A percentile compares a stretch with the other conserved stretches of the same genome.
Conservation (phyloP, 2,113 vertebrate species). For the Columba livia region DNA sequence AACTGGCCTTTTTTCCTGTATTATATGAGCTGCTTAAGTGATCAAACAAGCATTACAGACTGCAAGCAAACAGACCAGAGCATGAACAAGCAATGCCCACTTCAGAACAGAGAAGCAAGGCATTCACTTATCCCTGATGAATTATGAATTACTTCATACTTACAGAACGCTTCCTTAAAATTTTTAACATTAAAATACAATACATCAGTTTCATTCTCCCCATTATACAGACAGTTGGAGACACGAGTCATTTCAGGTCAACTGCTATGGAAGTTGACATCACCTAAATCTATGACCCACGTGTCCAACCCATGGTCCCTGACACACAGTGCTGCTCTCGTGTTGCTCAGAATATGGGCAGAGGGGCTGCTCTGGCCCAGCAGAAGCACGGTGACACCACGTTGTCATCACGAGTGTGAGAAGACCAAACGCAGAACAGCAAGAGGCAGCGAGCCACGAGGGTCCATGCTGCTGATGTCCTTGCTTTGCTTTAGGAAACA, state of each 20-base stretch:
- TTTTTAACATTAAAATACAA: background rate
- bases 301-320: background rate
- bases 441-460: background rate
- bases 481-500: background rate
- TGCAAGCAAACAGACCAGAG: slow-evolving; percentile 37
- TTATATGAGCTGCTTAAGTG: slow-evolving; percentile 4
- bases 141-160: slow-evolving; percentile 35
- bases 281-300: background rate
- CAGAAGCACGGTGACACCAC: background rate
- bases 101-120: slow-evolving; percentile 40
- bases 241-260: background rate
- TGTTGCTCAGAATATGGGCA: rapidly evolving
- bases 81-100: slow-evolving; percentile 28
- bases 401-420: background rate
- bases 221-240: background rate
- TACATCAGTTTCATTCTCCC: background rate
- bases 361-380: background rate
- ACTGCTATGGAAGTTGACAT: background rate
- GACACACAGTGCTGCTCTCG: background rate
- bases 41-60: slow-evolving; percentile 47
- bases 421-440: background rate
- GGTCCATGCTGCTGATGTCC: rapidly evolving
- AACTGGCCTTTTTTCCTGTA: background rate
- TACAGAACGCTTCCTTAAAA: background rate
- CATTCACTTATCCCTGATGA: slow-evolving; percentile 17